Conservation (phyloP, 2,797 vertebrate genomes). For the Malurus leucopterus region DNA sequence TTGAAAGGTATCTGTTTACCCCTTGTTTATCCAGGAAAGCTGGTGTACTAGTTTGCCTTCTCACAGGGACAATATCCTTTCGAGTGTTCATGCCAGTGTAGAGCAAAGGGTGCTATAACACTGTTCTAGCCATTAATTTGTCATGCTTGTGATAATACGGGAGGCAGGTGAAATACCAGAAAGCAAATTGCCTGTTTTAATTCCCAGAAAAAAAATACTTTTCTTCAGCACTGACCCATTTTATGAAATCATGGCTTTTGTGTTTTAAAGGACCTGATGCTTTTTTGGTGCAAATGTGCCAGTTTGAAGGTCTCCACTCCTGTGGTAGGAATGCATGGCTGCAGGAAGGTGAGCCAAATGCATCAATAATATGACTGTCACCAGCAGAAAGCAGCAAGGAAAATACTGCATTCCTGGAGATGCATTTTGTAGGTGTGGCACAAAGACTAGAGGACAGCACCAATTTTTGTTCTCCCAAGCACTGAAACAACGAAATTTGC, state of each 20-base stretch:
- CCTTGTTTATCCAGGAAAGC: constrained; percentile 28
- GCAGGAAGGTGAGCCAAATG: background rate
- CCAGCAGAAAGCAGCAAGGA: background rate
- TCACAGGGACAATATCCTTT: constrained; percentile 22
- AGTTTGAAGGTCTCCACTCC: background rate
- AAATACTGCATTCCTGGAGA: background rate
- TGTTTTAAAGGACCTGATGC: background rate
- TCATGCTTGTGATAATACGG: background rate
- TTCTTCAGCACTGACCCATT: background rate
- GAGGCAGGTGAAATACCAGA: background rate
- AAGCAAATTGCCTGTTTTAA: background rate
- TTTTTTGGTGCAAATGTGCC: background rate
- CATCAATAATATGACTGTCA: background rate
- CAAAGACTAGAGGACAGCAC: background rate
- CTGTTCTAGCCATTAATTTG: background rate
- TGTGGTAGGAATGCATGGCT: background rate
- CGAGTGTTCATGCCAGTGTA: constrained; percentile 10
- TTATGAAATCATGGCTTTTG: background rate
- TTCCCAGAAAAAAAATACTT: background rate
- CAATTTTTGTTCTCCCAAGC: background rate
- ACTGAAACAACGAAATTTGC: background rate
- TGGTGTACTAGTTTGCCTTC: background rate
- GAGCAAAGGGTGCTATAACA: background rate
- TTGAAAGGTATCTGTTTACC: background rate
- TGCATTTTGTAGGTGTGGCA: background rate